Conservation (phyloP, 2,797 vertebrate species). For the Hydrolagus colliei region DNA sequence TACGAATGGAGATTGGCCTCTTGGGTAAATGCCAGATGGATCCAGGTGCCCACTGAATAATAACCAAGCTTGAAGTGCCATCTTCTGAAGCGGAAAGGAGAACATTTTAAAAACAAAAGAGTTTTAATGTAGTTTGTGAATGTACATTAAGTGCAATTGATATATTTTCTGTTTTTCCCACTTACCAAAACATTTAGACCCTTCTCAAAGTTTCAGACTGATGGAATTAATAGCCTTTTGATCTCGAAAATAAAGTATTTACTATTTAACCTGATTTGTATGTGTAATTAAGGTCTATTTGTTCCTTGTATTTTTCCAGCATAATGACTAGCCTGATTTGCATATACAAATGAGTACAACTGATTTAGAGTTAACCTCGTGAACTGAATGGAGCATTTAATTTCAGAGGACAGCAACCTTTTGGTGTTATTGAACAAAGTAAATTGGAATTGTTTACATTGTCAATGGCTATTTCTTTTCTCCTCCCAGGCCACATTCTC, state of each 20-base stretch:
- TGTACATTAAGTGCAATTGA: background rate
- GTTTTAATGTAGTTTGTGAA: background rate
- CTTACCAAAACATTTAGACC: background rate
- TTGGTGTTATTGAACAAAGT: background rate
- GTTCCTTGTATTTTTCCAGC: conserved; percentile 4
- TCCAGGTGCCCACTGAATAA: too few relatives aligned
- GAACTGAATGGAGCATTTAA: conserved; percentile 13
- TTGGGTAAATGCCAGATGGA: too few relatives aligned
- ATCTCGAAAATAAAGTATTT: conserved; percentile 18
- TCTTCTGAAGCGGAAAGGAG: background rate
- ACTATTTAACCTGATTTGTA: conserved; percentile 26
- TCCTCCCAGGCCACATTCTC: background rate
- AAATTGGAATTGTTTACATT: background rate
- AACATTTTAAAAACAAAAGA: background rate
- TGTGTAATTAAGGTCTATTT: conserved; percentile 20
- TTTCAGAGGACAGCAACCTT: background rate
- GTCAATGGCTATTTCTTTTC: background rate
- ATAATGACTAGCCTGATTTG: conserved; percentile 15
- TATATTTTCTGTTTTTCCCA: background rate
- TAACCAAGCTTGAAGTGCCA: too few relatives aligned
- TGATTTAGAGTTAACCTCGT: conserved; percentile 6
- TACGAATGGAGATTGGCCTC: too few relatives aligned
- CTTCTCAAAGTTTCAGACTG: background rate
- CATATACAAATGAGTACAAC: conserved; percentile 6
- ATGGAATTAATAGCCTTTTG: background rate